Conservation (phyloP, 2,113 vertebrate genomes). For the Beaufortia kweichowensis region DNA sequence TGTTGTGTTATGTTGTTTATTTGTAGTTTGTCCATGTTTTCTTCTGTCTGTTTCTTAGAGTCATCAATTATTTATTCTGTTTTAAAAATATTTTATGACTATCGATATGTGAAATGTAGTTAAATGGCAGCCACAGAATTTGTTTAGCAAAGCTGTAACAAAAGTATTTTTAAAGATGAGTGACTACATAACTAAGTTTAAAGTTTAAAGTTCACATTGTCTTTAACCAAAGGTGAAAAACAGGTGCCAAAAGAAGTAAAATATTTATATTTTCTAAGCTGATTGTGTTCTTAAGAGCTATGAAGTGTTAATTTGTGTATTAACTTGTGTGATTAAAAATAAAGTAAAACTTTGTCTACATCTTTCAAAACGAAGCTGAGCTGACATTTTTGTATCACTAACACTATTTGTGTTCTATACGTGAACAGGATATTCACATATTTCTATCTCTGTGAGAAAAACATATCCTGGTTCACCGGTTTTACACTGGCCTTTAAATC, state of each 20-base stretch:
- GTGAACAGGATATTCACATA: too few relatives aligned
- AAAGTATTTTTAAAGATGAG: not conserved
- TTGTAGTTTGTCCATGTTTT: not conserved
- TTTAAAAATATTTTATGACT: conserved; percentile 2
- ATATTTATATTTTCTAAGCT: not conserved
- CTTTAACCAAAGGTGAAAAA: not conserved
- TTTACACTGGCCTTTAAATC: not conserved
- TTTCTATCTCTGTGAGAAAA: not conserved
- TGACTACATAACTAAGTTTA: not conserved
- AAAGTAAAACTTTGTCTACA: not conserved
- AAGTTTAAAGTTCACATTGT: not conserved
- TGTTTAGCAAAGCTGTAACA: not conserved
- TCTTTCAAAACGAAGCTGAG: not conserved
- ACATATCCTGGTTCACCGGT: not conserved
- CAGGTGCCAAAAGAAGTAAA: not conserved
- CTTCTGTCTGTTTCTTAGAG: not conserved
- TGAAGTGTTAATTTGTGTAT: not conserved
- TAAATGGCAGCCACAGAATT: not conserved
- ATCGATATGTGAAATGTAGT: not conserved
- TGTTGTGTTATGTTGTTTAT: not conserved
- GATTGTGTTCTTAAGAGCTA: not conserved
- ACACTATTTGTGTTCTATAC: not conserved
- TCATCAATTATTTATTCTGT: not conserved
- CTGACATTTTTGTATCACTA: not conserved
- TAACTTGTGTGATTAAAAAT: not conserved